phyloP scores from a whole-genome alignment of 2,888 invertebrate genomes.

The Hyppa rectilinea region DNA sequence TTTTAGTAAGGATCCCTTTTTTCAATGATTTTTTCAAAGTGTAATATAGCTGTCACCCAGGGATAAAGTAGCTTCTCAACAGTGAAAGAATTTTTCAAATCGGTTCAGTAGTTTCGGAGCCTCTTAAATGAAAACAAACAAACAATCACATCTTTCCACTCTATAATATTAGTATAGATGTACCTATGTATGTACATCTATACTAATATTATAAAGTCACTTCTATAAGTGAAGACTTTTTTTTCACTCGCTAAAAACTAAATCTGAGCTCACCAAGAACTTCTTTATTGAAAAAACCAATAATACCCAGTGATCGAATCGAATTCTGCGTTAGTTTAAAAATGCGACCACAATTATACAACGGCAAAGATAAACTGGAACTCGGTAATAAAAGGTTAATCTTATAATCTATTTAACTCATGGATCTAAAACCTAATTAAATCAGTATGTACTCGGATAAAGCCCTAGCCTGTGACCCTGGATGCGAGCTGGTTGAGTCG shows the following conservation, averaged over 20 bases:
- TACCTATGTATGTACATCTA: too few relatives aligned
- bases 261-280: slow-evolving; percentile 3
- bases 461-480: slow-evolving; percentile 46
- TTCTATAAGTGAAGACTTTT: not conserved
- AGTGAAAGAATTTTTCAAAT: too few relatives aligned
- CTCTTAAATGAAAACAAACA: too few relatives aligned
- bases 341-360: not conserved
- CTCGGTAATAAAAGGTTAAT: slow-evolving; percentile 4
- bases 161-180: too few relatives aligned
- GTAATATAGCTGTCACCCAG: too few relatives aligned
- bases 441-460: slow-evolving; percentile 9
- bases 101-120: too few relatives aligned
- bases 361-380: not conserved
- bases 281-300: slow-evolving; percentile 13
- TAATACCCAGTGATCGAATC: not conserved
- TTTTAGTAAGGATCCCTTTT: too few relatives aligned
- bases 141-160: too few relatives aligned
- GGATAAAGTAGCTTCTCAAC: too few relatives aligned
- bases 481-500: slow-evolving; percentile 47
- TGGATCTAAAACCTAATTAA: slow-evolving; percentile 14
- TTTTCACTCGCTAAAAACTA: not conserved
- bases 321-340: not conserved
- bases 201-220: too few relatives aligned
- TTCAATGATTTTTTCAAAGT: too few relatives aligned
- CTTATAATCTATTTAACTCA: slow-evolving; percentile 7